Evolutionary conservation across 2,888 invertebrate genomes (phyloP).

Genomic region (Hipparchia sbordonii): DNA sequence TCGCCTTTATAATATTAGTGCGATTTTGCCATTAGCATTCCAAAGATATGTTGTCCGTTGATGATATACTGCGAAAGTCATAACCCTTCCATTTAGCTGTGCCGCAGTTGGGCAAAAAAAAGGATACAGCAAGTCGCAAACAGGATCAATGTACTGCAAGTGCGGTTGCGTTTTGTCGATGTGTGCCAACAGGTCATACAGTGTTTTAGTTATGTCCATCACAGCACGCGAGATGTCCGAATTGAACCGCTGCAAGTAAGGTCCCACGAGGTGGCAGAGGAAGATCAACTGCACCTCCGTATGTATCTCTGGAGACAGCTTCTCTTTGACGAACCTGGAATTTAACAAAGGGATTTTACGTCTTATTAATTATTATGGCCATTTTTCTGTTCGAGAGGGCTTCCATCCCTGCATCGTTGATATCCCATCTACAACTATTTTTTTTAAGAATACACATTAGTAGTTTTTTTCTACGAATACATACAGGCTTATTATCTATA

Average conservation of each 20-base stretch:
- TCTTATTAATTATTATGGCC: too few relatives aligned
- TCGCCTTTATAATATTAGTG: too few relatives aligned
- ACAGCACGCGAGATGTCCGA: slow-evolving; percentile 91
- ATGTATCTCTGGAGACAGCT: slow-evolving; percentile 89
- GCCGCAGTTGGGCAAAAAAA: slow-evolving; percentile 50
- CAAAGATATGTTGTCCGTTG: too few relatives aligned
- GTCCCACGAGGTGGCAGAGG: slow-evolving; percentile 95
- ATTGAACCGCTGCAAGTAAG: slow-evolving; percentile 95
- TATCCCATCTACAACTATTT: too few relatives aligned
- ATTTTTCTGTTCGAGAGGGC: too few relatives aligned
- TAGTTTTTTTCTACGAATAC: too few relatives aligned
- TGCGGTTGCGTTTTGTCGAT: slow-evolving; percentile 92
- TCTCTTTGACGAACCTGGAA: slow-evolving; percentile 91
- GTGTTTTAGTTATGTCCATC: slow-evolving; percentile 91
- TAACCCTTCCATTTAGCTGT: not conserved
- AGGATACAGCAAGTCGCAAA: slow-evolving; percentile 97
- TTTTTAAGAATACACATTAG: too few relatives aligned
- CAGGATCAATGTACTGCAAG: slow-evolving; percentile 93
- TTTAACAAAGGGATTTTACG: not conserved
- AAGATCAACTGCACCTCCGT: slow-evolving; percentile 95
- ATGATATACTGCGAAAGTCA: too few relatives aligned
- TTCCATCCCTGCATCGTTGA: too few relatives aligned
- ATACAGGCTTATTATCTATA: too few relatives aligned
- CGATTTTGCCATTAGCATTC: too few relatives aligned
- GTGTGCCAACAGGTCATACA: slow-evolving; percentile 95